Evolutionary conservation across 2,888 invertebrate species (phyloP).

Genomic region (Trissolcus japonicus): DNA sequence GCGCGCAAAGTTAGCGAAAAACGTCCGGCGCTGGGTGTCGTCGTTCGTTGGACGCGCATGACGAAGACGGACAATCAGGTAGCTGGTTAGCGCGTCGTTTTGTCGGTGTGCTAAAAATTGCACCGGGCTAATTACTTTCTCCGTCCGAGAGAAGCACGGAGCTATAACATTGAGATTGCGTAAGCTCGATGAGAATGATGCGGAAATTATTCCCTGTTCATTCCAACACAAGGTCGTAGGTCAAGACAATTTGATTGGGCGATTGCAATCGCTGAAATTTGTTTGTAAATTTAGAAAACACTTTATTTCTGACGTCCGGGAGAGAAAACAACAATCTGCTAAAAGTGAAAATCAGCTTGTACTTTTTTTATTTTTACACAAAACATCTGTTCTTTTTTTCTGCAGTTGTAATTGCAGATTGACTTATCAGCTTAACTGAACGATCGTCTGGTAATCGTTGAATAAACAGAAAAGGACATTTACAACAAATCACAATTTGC

Average conservation of each 20-base stretch:
- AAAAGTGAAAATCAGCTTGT: no score
- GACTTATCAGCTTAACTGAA: no score
- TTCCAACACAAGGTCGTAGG: conserved; percentile 11
- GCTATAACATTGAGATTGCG: conserved; percentile 5
- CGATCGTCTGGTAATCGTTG: no score
- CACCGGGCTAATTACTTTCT: conserved; percentile 39
- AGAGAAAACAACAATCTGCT: not conserved
- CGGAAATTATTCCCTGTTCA: conserved; percentile 25
- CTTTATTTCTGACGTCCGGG: not conserved
- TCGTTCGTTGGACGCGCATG: conserved; percentile 13
- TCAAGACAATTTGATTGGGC: conserved; percentile 13
- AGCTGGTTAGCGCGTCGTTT: conserved; percentile 28
- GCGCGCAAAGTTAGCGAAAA: conserved; percentile 7
- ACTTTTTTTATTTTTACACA: not conserved
- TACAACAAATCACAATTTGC: not conserved
- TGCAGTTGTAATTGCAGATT: not conserved
- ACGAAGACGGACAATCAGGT: conserved; percentile 26
- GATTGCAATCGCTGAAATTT: conserved; percentile 10
- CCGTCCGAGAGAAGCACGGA: conserved; percentile 4
- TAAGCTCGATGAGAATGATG: conserved; percentile 17
- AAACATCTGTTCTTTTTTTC: conserved; percentile 4
- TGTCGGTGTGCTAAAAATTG: conserved; percentile 23
- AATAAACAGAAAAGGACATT: no score
- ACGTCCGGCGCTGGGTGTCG: conserved; percentile 26
- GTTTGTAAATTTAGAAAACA: conserved; percentile 1